phyloP scores from a whole-genome alignment of 2,888 invertebrate species.

The Drosophila paramelanica region DNA sequence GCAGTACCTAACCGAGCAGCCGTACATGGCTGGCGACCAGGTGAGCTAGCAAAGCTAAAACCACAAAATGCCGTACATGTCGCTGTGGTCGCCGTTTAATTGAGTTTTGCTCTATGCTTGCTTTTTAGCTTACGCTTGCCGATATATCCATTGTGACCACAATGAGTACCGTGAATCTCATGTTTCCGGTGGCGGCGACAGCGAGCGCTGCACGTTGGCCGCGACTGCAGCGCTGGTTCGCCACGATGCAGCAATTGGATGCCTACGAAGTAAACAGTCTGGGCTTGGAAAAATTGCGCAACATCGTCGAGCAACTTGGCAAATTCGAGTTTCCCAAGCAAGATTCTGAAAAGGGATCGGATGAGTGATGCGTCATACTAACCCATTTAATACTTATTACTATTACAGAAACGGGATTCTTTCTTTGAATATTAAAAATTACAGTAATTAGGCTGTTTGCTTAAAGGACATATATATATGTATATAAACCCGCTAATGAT shows the following conservation, averaged over 20 bases:
- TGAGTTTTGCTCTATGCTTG: slow-evolving; percentile 38
- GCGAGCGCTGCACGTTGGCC: slow-evolving; percentile 78
- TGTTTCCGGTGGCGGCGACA: slow-evolving; percentile 83
- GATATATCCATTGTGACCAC: slow-evolving; percentile 85
- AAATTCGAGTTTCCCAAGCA: slow-evolving; percentile 78
- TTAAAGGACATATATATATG: slow-evolving; percentile 11
- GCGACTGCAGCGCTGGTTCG: slow-evolving; percentile 78
- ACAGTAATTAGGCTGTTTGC: slow-evolving; percentile 25
- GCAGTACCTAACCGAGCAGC: slow-evolving; percentile 76
- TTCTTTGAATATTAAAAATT: too few relatives aligned
- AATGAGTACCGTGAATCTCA: slow-evolving; percentile 84
- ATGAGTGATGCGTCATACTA: too few relatives aligned
- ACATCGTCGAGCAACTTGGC: slow-evolving; percentile 70
- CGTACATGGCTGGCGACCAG: slow-evolving; percentile 83
- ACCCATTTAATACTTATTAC: too few relatives aligned
- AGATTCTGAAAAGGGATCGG: neutral
- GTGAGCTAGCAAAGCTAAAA: slow-evolving; percentile 52
- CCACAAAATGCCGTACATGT: slow-evolving; percentile 15
- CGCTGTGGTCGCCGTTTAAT: slow-evolving; percentile 38
- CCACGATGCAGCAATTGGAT: slow-evolving; percentile 76
- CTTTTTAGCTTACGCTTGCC: slow-evolving; percentile 84
- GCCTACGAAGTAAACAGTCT: slow-evolving; percentile 76
- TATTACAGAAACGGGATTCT: too few relatives aligned
- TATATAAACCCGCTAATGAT: slow-evolving; percentile 38
- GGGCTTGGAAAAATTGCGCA: slow-evolving; percentile 78